A percentile compares a stretch with the other conserved stretches of the same genome.
Conservation (phyloP, 2,113 vertebrate species). For the Narcine bancroftii region DNA sequence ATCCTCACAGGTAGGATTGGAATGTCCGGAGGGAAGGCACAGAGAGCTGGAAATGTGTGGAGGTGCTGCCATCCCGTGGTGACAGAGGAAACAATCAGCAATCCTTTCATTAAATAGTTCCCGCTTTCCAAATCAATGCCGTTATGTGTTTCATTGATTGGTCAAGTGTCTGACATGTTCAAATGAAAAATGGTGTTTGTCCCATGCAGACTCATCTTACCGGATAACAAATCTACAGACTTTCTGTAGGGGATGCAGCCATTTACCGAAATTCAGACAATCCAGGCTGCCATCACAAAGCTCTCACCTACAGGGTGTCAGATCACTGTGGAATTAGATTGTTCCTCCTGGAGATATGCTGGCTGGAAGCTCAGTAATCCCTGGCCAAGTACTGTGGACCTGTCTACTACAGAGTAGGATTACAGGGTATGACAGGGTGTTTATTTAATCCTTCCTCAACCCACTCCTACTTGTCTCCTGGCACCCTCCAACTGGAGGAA, state of each 20-base stretch:
- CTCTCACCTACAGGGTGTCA: not conserved
- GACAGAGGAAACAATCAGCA: not conserved
- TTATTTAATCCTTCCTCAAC: too few species aligned
- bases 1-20: not conserved
- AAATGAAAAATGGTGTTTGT: not conserved
- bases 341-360: not conserved
- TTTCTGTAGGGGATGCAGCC: not conserved
- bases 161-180: not conserved
- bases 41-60: not conserved
- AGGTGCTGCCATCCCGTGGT: slow-evolving; percentile 25
- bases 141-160: not conserved
- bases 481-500: too few species aligned
- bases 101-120: not conserved
- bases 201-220: not conserved
- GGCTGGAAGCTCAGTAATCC: not conserved
- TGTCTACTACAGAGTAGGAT: not conserved
- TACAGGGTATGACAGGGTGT: not conserved
- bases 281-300: not conserved
- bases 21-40: not conserved
- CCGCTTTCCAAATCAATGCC: not conserved
- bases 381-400: not conserved
- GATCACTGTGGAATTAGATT: not conserved
- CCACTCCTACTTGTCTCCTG: too few species aligned
- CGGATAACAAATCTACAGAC: not conserved
- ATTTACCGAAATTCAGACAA: too few species aligned